Evolutionary conservation across 2,797 vertebrate genomes (phyloP), one percentile per base, ranked within the genome.

Genomic region (Pygocentrus nattereri): DNA sequence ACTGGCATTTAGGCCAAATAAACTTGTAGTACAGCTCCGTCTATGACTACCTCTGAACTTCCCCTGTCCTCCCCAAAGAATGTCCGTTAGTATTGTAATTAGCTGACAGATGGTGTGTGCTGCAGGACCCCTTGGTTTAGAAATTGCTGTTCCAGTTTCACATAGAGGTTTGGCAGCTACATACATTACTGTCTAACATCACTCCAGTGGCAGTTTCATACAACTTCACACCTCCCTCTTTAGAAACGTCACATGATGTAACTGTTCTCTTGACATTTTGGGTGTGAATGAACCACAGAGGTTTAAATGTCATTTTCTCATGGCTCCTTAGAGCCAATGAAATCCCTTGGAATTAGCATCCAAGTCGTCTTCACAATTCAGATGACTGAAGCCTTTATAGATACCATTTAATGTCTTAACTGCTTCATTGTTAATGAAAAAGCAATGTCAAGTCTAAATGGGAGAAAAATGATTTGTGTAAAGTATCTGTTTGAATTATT

Each of bases 191-290:
- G n/a, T 67, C 11, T 13, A 41, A 67, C 21, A 67, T 12, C 10
- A 23, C 67, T 21, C 67, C 64, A 19, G 4, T 41, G 34, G 10
- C 34, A n/a, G 67, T 67, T 67, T 44, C 64, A 13, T 41, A 67
- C 62, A 7, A 67, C 34, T n/a, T 67, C 64, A 41, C 38, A 67
- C 64, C 38, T 67, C 64, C 34, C 21, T 67, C 64, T n/a, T n/a
- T 18, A 18, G 8, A 38, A 38, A 31, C 31, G 19, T 12, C 12
- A 16, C 16, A 8, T 30, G 58, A 30, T 58, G 8, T 41, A 4
- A 1, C 0, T 0, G 4, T 5, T 41, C n/a, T 44, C 8, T n/a
- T 44, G 64, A 67, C 10, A 44, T 44, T 21, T 23, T 34, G 44
- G 38, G 19, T n/a, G 34, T 41, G 34, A 44, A 21, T 23, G 16